Percentiles rank a stretch among this genome's conserved stretches.
These are phyloP conservation scores for Aphidius ervi DNA, from an alignment of 1,140 invertebrate species.

Conservation along the genomic window DNA sequence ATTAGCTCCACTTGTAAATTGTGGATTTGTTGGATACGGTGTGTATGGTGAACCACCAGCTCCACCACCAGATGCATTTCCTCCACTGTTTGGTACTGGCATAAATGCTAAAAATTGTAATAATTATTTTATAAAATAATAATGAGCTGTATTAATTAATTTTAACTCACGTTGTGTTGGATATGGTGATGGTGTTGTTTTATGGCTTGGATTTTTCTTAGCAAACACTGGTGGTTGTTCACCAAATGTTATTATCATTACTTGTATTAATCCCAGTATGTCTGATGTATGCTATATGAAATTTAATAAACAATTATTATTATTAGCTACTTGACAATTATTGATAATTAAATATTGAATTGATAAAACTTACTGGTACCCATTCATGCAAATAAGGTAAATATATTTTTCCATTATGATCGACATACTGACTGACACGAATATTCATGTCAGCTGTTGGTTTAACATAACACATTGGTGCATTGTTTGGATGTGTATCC, in stretches of 20 bases:
- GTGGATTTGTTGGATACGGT: conserved; percentile 39
- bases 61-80: conserved; percentile 28
- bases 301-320: conserved; percentile 17
- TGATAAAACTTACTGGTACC: conserved; percentile 64
- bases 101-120: conserved; percentile 54
- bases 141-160: conserved; percentile 9
- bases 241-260: conserved; percentile 90
- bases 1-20: conserved; percentile 32
- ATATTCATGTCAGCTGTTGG: conserved; percentile 95
- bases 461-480: conserved; percentile 96
- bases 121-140: conserved; percentile 13
- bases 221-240: conserved; percentile 93
- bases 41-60: conserved; percentile 30
- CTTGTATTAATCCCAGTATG: conserved; percentile 79
- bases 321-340: conserved; percentile 12
- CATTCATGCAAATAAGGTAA: conserved; percentile 96
- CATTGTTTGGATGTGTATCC: conserved; percentile 95
- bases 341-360: conserved; percentile 7
- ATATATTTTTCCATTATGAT: conserved; percentile 94
- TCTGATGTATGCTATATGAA: conserved; percentile 74
- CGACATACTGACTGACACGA: conserved; percentile 90
- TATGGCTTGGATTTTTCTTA: conserved; percentile 56
- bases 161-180: conserved; percentile 55
- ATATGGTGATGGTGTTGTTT: conserved; percentile 56
- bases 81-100: conserved; percentile 56